A percentile compares a stretch with the other conserved stretches of the same genome.
These are phyloP conservation scores for Coptodon rendalli DNA, from an alignment of 2,113 vertebrate species.

Conservation along the genomic window DNA sequence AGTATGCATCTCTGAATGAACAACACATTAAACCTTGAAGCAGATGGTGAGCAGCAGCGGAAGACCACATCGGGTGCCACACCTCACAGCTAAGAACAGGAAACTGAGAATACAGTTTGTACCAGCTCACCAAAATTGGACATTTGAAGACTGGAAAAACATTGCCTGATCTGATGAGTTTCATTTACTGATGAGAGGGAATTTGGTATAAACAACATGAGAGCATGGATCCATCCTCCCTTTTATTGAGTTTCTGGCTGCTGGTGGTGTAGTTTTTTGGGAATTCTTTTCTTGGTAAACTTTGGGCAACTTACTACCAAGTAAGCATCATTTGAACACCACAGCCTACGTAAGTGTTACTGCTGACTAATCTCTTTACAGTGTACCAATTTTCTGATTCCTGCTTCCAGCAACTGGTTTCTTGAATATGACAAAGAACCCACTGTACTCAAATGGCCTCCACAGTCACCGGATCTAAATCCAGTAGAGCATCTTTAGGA, in stretches of 20 bases:
- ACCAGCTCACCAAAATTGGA: not conserved
- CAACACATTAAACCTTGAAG: not conserved
- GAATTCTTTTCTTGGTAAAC: not conserved
- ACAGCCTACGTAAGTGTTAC: not conserved
- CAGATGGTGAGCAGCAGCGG: not conserved
- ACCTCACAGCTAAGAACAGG: not conserved
- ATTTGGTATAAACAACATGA: too few species aligned
- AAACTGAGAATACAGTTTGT: not conserved
- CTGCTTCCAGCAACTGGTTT: not conserved
- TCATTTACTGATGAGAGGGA: not conserved
- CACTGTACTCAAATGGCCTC: not conserved
- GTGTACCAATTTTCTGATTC: not conserved
- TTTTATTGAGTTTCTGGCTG: too few species aligned
- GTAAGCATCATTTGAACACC: not conserved
- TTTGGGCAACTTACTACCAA: not conserved
- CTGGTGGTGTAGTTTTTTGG: not conserved
- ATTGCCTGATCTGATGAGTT: not conserved
- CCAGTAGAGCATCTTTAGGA: not conserved
- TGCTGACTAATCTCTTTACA: not conserved
- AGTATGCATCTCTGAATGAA: not conserved
- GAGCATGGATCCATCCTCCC: too few species aligned
- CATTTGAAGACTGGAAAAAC: not conserved
- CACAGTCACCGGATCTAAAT: not conserved
- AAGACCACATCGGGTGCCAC: not conserved
- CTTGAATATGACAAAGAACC: not conserved